A percentile compares a stretch with the other conserved stretches of the same genome.
These are phyloP conservation scores for Apomyelois bistriatella DNA, from an alignment of 2,888 invertebrate genomes.

Conservation along the genomic window DNA sequence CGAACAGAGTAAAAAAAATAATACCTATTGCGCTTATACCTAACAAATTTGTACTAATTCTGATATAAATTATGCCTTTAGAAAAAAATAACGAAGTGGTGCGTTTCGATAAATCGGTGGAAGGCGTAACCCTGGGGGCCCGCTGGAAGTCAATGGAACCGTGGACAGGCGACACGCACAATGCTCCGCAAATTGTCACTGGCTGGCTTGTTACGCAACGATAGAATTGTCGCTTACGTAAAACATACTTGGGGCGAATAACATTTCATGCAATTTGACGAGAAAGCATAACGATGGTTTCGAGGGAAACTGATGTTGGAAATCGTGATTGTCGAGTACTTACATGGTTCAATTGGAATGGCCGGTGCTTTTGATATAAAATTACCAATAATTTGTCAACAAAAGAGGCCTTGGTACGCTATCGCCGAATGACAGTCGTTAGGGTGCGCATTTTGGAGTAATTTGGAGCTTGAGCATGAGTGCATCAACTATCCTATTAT, in stretches of 20 bases:
- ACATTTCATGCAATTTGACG: constrained; percentile 9
- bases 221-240: constrained; percentile 56
- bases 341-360: background rate
- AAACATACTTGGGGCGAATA: constrained; percentile 10
- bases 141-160: constrained; percentile 37
- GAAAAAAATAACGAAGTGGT: too few relatives aligned
- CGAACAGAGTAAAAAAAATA: too few relatives aligned
- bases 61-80: too few relatives aligned
- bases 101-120: background rate
- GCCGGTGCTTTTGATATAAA: background rate
- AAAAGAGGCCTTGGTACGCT: too few relatives aligned
- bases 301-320: background rate
- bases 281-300: constrained; percentile 6
- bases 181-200: constrained; percentile 61
- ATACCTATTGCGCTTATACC: too few relatives aligned
- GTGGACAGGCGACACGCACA: constrained; percentile 61
- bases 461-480: too few relatives aligned
- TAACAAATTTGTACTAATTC: too few relatives aligned
- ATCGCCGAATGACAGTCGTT: too few relatives aligned
- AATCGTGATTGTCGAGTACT: constrained; percentile 3
- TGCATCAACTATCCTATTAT: too few relatives aligned
- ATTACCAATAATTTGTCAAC: background rate
- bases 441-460: too few relatives aligned
- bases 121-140: constrained; percentile 23
- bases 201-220: constrained; percentile 57